Evolutionary conservation across 2,113 vertebrate genomes (phyloP).

Genomic region (Aldabrachelys gigantea): DNA sequence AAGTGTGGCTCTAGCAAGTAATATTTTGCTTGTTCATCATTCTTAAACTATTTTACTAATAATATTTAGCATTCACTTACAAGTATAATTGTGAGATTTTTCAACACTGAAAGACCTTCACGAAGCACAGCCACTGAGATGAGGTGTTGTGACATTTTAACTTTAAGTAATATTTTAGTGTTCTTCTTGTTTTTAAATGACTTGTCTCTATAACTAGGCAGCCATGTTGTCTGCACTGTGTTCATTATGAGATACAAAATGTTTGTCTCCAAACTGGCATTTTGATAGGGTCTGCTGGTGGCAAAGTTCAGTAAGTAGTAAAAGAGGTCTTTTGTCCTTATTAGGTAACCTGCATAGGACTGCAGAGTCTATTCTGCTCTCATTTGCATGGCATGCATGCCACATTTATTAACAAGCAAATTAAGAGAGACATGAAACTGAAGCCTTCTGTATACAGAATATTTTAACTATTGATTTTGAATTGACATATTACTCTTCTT

Average conservation of each 20-base stretch:
- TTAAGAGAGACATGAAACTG: neutral
- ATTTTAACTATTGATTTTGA: constrained; percentile 2
- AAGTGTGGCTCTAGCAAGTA: neutral
- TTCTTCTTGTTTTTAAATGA: neutral
- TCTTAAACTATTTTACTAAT: accelerated
- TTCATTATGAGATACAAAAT: neutral
- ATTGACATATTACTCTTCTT: neutral
- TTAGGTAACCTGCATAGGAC: neutral
- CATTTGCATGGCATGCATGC: neutral
- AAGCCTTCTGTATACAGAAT: neutral
- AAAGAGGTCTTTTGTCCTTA: neutral
- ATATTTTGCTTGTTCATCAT: neutral
- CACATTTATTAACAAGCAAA: neutral
- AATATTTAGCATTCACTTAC: neutral
- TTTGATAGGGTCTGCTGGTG: neutral
- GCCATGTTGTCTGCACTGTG: neutral
- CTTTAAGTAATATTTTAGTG: neutral
- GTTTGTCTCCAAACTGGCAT: neutral
- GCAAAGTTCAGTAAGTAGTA: neutral
- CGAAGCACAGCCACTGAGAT: neutral
- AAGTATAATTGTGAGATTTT: neutral
- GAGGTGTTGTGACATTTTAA: neutral
- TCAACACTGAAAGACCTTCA: neutral
- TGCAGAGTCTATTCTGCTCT: neutral
- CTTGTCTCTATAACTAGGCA: neutral